Conservation (phyloP, 2,888 invertebrate genomes). For the Opisthograptis luteolata region DNA sequence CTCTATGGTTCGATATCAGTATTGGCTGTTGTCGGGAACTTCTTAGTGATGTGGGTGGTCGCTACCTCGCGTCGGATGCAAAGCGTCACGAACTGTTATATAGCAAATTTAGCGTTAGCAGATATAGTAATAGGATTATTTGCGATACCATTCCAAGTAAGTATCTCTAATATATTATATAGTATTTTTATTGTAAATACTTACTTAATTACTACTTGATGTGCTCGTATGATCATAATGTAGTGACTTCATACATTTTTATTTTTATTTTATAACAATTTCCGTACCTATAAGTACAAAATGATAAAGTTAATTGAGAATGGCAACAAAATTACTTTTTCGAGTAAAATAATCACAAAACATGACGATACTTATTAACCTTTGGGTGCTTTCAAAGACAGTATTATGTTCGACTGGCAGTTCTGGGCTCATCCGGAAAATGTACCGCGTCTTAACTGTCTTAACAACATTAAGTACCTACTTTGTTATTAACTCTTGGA, state of each 20-base stretch:
- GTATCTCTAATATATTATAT: slow-evolving; percentile 30
- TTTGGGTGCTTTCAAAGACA: not conserved
- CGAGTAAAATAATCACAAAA: not conserved
- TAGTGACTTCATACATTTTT: no score
- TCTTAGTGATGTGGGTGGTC: slow-evolving; percentile 93
- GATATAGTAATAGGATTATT: slow-evolving; percentile 94
- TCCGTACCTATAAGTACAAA: no score
- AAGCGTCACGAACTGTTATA: slow-evolving; percentile 93
- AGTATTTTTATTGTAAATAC: no score
- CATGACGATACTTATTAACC: not conserved
- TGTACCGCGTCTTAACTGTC: no score
- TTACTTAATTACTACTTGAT: no score
- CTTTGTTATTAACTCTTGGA: slow-evolving; percentile 1
- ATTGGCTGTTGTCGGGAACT: slow-evolving; percentile 92
- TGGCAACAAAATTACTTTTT: no score
- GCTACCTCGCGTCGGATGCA: slow-evolving; percentile 91
- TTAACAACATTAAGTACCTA: no score
- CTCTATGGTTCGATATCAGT: slow-evolving; percentile 93
- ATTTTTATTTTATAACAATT: not conserved
- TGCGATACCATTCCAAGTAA: slow-evolving; percentile 90
- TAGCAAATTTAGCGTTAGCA: slow-evolving; percentile 93
- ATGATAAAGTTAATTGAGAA: no score
- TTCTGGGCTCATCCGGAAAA: no score
- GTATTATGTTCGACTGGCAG: no score
- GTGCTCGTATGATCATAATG: no score